Percentiles rank a stretch among this genome's conserved stretches.
These are phyloP conservation scores for Tragelaphus scriptus DNA, from an alignment of 2,113 vertebrate genomes.

Conservation along the genomic window DNA sequence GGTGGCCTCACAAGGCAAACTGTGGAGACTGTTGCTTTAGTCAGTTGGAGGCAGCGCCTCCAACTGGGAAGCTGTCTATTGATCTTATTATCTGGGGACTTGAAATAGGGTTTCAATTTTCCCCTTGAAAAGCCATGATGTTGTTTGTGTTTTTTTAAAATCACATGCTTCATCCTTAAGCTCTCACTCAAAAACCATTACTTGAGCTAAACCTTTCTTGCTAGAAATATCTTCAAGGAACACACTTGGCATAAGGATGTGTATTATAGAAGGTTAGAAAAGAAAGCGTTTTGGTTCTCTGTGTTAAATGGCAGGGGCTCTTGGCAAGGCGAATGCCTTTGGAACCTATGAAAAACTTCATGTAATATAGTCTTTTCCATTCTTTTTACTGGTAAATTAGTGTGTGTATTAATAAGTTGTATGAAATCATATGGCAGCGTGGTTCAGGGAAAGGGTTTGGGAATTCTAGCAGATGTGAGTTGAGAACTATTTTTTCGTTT, in stretches of 20 bases:
- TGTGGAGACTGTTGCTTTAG: neutral
- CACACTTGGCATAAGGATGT: neutral
- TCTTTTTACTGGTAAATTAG: neutral
- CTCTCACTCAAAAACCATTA: neutral
- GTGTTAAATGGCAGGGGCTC: neutral
- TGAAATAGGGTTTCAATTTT: slow-evolving; percentile 60
- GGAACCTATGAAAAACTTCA: neutral
- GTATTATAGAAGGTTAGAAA: neutral
- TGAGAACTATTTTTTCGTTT: neutral
- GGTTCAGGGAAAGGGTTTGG: neutral
- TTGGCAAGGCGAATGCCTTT: neutral
- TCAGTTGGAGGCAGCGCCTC: slow-evolving; percentile 45
- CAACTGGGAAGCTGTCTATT: slow-evolving; percentile 52
- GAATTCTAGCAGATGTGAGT: neutral
- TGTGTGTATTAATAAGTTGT: neutral
- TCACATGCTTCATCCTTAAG: slow-evolving; percentile 36
- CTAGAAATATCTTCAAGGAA: neutral
- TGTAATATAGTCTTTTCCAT: neutral
- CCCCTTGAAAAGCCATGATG: slow-evolving; percentile 40
- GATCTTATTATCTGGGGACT: slow-evolving; percentile 58
- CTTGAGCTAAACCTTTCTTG: neutral
- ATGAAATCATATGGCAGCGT: neutral
- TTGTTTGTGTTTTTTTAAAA: neutral
- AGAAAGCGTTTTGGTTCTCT: neutral
- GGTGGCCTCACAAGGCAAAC: slow-evolving; percentile 22